A percentile compares a stretch with the other conserved stretches of the same genome.
Evolutionary conservation across 2,888 invertebrate genomes (phyloP).

Genomic region (Drosophila rellima): DNA sequence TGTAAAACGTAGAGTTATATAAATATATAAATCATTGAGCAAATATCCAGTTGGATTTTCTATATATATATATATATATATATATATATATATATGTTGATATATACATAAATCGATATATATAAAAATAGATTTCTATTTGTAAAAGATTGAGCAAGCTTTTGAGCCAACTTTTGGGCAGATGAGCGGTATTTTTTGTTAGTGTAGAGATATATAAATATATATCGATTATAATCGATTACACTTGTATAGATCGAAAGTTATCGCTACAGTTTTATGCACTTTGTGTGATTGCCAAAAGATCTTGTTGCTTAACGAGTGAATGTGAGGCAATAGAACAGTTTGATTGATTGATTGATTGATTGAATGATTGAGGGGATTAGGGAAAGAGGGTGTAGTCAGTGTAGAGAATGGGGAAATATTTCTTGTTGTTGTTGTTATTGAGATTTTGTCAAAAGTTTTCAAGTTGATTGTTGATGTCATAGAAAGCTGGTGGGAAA

Average conservation of each 20-base stretch:
- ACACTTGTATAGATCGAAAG: conserved; percentile 3
- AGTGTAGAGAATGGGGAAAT: neutral
- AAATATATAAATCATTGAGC: conserved; percentile 15
- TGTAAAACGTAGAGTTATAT: neutral
- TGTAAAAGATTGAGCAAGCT: conserved; percentile 5
- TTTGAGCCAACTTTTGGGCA: conserved; percentile 2
- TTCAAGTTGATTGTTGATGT: neutral
- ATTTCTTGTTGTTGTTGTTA: neutral
- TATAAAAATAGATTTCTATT: neutral
- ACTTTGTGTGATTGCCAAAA: conserved; percentile 27
- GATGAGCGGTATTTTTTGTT: neutral
- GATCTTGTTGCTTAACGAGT: conserved; percentile 15
- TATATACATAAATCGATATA: neutral
- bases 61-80: conserved; percentile 1
- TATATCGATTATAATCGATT: conserved; percentile 4
- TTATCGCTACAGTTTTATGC: neutral
- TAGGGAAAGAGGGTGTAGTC: neutral
- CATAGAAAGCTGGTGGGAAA: neutral
- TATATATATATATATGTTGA: neutral
- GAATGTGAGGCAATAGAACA: conserved; percentile 1
- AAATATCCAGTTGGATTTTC: conserved; percentile 2
- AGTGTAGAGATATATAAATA: neutral
- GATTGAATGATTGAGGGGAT: conserved; percentile 7
- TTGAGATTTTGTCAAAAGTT: conserved; percentile 21
- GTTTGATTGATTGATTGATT: neutral